Percentiles rank a stretch among this genome's conserved stretches.
Conservation (phyloP, 2,888 invertebrate genomes). For the Geotrupes spiniger region DNA sequence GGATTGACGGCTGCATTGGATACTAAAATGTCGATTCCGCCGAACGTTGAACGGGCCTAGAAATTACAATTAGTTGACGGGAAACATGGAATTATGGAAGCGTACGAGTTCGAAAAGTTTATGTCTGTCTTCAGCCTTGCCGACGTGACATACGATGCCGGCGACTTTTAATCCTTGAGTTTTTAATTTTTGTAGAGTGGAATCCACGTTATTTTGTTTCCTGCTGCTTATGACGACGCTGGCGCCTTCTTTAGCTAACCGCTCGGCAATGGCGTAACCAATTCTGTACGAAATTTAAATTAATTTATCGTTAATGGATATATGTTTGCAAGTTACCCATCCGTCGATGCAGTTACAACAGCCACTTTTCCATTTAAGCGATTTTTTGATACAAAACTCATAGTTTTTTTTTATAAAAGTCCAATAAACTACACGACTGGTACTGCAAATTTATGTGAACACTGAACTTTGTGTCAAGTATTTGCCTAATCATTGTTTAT, state of each 20-base stretch:
- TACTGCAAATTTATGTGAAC: too few relatives aligned
- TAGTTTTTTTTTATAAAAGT: too few relatives aligned
- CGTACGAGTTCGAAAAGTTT: conserved; percentile 67
- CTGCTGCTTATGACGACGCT: conserved; percentile 89
- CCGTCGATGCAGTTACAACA: conserved; percentile 63
- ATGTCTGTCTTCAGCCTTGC: conserved; percentile 73
- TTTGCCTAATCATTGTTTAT: too few relatives aligned
- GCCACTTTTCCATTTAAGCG: conserved; percentile 57
- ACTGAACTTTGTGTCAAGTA: too few relatives aligned
- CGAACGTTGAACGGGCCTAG: conserved; percentile 72
- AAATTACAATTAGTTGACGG: too few relatives aligned
- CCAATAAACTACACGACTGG: too few relatives aligned
- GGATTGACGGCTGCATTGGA: conserved; percentile 96
- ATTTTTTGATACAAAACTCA: conserved; percentile 10
- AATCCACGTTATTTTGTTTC: conserved; percentile 80
- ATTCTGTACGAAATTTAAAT: conserved; percentile 68
- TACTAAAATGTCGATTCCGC: conserved; percentile 90
- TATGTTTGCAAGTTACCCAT: conserved; percentile 52
- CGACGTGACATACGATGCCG: conserved; percentile 90
- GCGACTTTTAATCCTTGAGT: conserved; percentile 69
- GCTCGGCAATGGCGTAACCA: conserved; percentile 85
- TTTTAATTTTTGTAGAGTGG: conserved; percentile 68
- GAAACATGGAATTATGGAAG: conserved; percentile 5
- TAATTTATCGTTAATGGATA: background rate
- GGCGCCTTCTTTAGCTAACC: conserved; percentile 87